A percentile compares a stretch with the other conserved stretches of the same genome.
phyloP scores from a whole-genome alignment of 2,888 invertebrate genomes.

The Spodoptera exigua region DNA sequence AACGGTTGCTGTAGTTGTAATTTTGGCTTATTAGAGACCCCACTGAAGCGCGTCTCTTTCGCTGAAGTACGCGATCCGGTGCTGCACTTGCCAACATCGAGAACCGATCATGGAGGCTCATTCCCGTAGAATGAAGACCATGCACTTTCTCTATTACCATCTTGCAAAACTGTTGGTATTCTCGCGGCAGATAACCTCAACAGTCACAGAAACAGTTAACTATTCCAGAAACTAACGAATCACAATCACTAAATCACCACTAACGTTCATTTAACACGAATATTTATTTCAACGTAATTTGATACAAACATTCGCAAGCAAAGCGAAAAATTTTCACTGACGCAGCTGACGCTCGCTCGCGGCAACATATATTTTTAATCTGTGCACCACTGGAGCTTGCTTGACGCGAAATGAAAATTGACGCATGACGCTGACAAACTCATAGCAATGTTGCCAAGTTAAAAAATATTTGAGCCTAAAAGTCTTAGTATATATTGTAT shows the following conservation, averaged over 20 bases:
- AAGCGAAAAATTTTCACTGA: constrained; percentile 40
- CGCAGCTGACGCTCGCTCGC: constrained; percentile 56
- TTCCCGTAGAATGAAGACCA: constrained; percentile 82
- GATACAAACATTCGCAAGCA: constrained; percentile 38
- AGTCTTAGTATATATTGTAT: too few species aligned
- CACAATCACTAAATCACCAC: constrained; percentile 47
- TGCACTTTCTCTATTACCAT: constrained; percentile 81
- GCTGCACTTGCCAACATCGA: constrained; percentile 66
- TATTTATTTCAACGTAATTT: constrained; percentile 42
- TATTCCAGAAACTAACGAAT: constrained; percentile 22
- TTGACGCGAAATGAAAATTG: too few species aligned
- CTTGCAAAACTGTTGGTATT: constrained; percentile 34
- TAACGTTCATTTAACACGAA: constrained; percentile 10
- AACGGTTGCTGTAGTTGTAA: constrained; percentile 61
- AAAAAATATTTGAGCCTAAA: too few species aligned
- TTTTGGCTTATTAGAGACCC: constrained; percentile 59
- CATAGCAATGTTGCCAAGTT: too few species aligned
- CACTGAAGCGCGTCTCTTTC: constrained; percentile 57
- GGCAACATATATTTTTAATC: constrained; percentile 15
- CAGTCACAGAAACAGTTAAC: constrained; percentile 12
- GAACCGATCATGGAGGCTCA: constrained; percentile 78
- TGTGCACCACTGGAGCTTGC: background rate
- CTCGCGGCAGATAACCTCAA: constrained; percentile 44
- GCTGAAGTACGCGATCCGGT: constrained; percentile 51
- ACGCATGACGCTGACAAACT: too few species aligned